A percentile compares a stretch with the other conserved stretches of the same genome.
Conservation (phyloP, 1,140 invertebrate species). For the Arion vulgaris region DNA sequence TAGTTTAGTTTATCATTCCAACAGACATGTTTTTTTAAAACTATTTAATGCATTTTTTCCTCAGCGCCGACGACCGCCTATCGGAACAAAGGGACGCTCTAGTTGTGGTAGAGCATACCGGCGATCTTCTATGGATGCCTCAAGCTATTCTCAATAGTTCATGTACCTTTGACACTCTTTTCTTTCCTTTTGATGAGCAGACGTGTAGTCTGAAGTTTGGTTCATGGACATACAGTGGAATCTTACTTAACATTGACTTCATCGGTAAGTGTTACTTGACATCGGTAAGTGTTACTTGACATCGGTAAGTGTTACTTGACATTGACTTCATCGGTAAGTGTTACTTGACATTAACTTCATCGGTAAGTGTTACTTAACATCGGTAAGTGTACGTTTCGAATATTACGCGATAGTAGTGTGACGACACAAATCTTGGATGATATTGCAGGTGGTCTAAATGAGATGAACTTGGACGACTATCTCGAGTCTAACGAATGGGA, state of each 20-base stretch:
- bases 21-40: too few species aligned
- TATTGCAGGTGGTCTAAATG: background rate
- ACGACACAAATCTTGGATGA: too few species aligned
- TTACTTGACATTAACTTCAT: too few species aligned
- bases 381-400: too few species aligned
- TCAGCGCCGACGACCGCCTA: slow-evolving; percentile 69
- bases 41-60: slow-evolving; percentile 25
- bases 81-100: slow-evolving; percentile 70
- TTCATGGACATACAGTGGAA: slow-evolving; percentile 71
- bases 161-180: slow-evolving; percentile 80
- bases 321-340: slow-evolving; percentile 35
- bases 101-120: slow-evolving; percentile 81
- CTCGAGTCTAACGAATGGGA: slow-evolving; percentile 72
- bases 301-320: too few species aligned
- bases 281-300: too few species aligned
- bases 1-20: too few species aligned
- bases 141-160: slow-evolving; percentile 99
- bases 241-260: slow-evolving; percentile 37
- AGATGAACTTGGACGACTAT: slow-evolving; percentile 64
- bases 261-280: slow-evolving; percentile 27
- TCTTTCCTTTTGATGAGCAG: slow-evolving; percentile 72
- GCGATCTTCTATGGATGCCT: slow-evolving; percentile 96
- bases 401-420: too few species aligned
- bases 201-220: slow-evolving; percentile 70
- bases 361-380: too few species aligned